A percentile compares a stretch with the other conserved stretches of the same genome.
Evolutionary conservation across 2,113 vertebrate genomes (phyloP).

Genomic region (Macaca mulatta): DNA sequence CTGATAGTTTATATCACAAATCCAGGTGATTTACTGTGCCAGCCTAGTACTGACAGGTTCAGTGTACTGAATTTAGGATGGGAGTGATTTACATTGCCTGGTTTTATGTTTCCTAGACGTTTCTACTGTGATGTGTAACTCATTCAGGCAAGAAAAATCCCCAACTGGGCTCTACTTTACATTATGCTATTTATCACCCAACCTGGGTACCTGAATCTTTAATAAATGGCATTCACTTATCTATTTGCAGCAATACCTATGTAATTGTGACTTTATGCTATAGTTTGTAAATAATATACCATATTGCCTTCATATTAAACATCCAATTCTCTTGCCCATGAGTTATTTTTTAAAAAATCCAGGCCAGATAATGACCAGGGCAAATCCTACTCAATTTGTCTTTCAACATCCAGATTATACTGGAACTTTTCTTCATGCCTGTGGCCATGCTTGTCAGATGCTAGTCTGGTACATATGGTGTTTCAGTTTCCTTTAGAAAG

Average conservation of each 20-base stretch:
- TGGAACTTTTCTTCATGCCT: neutral
- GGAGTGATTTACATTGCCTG: neutral
- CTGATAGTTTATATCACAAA: neutral
- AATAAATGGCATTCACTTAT: neutral
- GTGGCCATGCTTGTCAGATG: too few relatives aligned
- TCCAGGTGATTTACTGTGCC: neutral
- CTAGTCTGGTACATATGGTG: neutral
- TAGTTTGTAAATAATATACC: neutral
- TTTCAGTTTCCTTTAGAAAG: neutral
- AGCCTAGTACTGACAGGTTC: neutral
- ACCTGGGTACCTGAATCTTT: neutral
- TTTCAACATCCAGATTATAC: neutral
- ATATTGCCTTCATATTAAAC: neutral
- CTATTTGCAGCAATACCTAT: neutral
- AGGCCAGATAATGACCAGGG: neutral
- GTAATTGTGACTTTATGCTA: neutral
- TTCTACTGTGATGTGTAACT: neutral
- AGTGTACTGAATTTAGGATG: neutral
- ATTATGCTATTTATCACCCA: neutral
- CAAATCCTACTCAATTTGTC: neutral
- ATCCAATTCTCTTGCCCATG: neutral
- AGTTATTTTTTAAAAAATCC: neutral
- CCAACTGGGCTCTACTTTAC: neutral
- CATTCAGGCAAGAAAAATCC: neutral
- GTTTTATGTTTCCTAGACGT: neutral